These are phyloP conservation scores for Stegastes partitus DNA, from an alignment of 2,113 vertebrate species.

Conservation along the genomic window DNA sequence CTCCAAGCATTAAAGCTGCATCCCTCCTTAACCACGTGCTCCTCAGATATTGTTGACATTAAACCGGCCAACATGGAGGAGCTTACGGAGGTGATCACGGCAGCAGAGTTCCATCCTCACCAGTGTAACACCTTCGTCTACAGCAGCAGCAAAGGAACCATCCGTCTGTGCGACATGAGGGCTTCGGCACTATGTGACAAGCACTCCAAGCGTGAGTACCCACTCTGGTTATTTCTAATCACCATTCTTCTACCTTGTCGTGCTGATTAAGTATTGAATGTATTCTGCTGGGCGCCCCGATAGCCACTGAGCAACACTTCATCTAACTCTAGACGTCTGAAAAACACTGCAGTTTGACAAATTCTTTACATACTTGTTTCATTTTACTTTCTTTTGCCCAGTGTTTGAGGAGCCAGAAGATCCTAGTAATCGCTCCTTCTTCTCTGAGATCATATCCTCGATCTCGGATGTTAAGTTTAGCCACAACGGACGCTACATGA, in stretches of 20 bases:
- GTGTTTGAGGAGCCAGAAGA: constrained; percentile 88
- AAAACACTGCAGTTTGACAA: background rate
- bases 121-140: constrained; percentile 98
- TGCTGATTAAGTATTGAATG: background rate
- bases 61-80: constrained; percentile 99
- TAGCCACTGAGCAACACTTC: background rate
- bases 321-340: background rate
- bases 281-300: background rate
- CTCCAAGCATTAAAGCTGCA: background rate
- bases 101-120: constrained; percentile 96
- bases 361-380: background rate
- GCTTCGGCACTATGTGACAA: constrained; percentile 94
- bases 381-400: constrained; percentile 22
- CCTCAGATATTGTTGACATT: constrained; percentile 96
- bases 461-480: constrained; percentile 88
- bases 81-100: constrained; percentile 98
- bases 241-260: background rate
- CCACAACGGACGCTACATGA: constrained; percentile 87
- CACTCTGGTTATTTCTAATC: background rate
- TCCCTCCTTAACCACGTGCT: constrained; percentile 61
- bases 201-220: constrained; percentile 88
- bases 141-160: constrained; percentile 99
- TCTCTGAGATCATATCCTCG: constrained; percentile 88
- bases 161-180: constrained; percentile 97
- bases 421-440: constrained; percentile 87